phyloP scores from a whole-genome alignment of 2,888 invertebrate species.

The Philereme transversata region DNA sequence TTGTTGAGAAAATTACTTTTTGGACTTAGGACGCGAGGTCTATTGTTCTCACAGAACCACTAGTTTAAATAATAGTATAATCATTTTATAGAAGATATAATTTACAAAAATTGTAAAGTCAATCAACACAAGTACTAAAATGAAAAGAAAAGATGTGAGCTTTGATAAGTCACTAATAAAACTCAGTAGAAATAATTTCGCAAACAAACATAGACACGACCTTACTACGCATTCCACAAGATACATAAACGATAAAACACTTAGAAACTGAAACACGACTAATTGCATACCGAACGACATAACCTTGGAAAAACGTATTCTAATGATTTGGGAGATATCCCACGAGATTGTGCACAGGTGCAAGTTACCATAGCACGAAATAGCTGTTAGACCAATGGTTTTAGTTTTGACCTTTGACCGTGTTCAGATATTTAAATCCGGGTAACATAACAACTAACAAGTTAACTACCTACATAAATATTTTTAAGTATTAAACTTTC shows the following conservation, averaged over 20 bases:
- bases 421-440: slow-evolving; percentile 14
- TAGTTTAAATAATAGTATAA: no score
- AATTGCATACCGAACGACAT: slow-evolving; percentile 27
- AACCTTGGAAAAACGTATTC: slow-evolving; percentile 31
- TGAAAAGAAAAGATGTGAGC: no score
- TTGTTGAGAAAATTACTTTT: no score
- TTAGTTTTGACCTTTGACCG: slow-evolving; percentile 18
- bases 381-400: slow-evolving; percentile 16
- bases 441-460: no score
- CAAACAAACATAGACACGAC: slow-evolving; percentile 17
- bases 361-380: slow-evolving; percentile 20
- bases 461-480: no score
- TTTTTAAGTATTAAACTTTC: no score
- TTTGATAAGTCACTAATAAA: no score
- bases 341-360: slow-evolving; percentile 29
- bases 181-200: slow-evolving; percentile 1
- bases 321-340: slow-evolving; percentile 30
- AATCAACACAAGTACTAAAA: no score
- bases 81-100: no score
- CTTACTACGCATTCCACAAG: slow-evolving; percentile 14
- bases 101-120: no score
- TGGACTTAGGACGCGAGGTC: no score
- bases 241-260: slow-evolving; percentile 20
- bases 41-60: no score
- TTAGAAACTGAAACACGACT: slow-evolving; percentile 22